Percentiles rank a stretch among this genome's conserved stretches.
phyloP scores from a whole-genome alignment of 2,113 vertebrate genomes.

The Seriola dumerili region DNA sequence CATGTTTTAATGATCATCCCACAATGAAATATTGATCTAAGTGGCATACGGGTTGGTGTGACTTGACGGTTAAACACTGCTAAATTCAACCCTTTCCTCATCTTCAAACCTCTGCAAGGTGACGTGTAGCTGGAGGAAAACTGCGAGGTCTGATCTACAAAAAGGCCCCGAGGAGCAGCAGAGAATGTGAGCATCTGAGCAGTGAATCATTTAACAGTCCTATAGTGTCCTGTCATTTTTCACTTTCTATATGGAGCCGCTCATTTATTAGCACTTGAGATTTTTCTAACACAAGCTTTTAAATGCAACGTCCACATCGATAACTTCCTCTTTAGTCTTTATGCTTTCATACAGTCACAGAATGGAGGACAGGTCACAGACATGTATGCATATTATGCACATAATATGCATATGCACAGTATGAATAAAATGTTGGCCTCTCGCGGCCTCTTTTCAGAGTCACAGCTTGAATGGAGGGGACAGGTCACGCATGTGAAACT shows the following conservation, averaged over 20 bases:
- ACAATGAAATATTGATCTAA: slow-evolving; percentile 80
- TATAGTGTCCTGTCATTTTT: slow-evolving; percentile 51
- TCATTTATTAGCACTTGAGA: slow-evolving; percentile 51
- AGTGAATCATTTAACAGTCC: slow-evolving; percentile 69
- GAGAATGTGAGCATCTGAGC: slow-evolving; percentile 21
- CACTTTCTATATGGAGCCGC: slow-evolving; percentile 25
- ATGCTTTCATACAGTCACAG: neutral
- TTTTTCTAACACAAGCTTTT: neutral
- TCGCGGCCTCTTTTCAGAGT: slow-evolving; percentile 16
- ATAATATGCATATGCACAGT: slow-evolving; percentile 8
- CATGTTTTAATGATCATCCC: slow-evolving; percentile 80
- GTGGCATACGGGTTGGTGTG: slow-evolving; percentile 57
- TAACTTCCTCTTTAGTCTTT: slow-evolving; percentile 14
- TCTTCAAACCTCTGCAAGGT: slow-evolving; percentile 23
- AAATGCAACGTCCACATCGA: neutral
- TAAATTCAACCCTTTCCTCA: slow-evolving; percentile 52
- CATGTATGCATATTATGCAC: slow-evolving; percentile 24
- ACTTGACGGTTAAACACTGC: slow-evolving; percentile 66
- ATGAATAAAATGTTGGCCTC: slow-evolving; percentile 48
- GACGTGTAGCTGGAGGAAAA: slow-evolving; percentile 28
- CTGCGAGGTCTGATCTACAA: slow-evolving; percentile 32
- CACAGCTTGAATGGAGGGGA: neutral
- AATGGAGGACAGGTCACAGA: slow-evolving; percentile 32
- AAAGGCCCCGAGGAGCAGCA: slow-evolving; percentile 41
- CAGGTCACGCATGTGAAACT: slow-evolving; percentile 28